A percentile compares a stretch with the other conserved stretches of the same genome.
Evolutionary conservation across 2,113 vertebrate genomes (phyloP).

Genomic region (Lagenorhynchus albirostris): DNA sequence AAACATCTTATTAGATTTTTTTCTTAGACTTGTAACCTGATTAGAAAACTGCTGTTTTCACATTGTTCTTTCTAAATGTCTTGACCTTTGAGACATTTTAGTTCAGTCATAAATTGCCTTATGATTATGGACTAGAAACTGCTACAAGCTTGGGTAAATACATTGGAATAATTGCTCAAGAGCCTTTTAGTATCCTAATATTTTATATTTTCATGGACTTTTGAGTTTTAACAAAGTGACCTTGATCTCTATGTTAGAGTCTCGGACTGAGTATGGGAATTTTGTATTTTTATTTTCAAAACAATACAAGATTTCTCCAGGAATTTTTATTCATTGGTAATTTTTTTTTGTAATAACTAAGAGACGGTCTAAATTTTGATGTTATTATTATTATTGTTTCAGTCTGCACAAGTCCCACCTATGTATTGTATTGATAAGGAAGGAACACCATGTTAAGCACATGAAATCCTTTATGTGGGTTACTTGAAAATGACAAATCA

Average conservation of each 20-base stretch:
- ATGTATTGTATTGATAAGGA: background rate
- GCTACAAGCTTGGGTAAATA: background rate
- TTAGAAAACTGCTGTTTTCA: constrained; percentile 40
- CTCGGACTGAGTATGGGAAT: background rate
- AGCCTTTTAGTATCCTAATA: background rate
- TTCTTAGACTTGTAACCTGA: background rate
- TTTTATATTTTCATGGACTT: background rate
- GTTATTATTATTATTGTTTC: background rate
- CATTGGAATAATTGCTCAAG: constrained; percentile 13
- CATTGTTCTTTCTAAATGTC: background rate
- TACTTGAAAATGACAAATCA: background rate
- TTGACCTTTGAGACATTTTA: constrained; percentile 28
- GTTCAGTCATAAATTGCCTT: background rate
- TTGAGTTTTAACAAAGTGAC: background rate
- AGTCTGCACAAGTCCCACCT: background rate
- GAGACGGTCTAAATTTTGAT: background rate
- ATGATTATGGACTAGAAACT: background rate
- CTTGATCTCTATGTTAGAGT: background rate
- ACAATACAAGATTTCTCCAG: background rate
- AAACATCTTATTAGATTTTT: background rate
- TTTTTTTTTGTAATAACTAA: constrained; percentile 2
- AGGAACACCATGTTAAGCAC: background rate
- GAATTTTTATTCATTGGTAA: background rate
- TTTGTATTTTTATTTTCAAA: constrained; percentile 20
- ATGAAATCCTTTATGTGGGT: background rate